Evolutionary conservation across 2,888 invertebrate genomes (phyloP), one percentile per base, ranked within the genome.

Genomic region (Dexiosoma caninum): DNA sequence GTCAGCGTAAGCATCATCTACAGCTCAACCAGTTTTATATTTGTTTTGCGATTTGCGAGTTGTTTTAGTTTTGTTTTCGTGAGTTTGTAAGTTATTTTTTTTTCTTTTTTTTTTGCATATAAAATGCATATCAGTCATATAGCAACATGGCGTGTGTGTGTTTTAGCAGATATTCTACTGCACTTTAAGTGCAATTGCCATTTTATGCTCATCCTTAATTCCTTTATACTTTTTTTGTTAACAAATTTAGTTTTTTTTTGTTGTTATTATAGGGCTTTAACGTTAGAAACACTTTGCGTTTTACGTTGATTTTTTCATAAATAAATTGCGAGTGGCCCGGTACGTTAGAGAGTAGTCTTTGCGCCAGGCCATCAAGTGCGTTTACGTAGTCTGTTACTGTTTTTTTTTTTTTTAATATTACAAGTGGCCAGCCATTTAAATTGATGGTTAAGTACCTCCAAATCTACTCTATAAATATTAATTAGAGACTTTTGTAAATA

Each of bases 381-480:
- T 81, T 81, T 77, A 81, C 72, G 69, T 81, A 69, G 77, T 76
- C 72, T 59, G 64, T 77, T 55, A 23, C 57, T 60, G 60, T 1
- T 62, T 55, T 53, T 32, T 30, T 21, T 16, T 51, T 67, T 51
- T 30, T 57, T 59, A 6, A 3, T 27, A 6, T 30, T 49, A 53
- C 69, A 69, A 77, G 72, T 77, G 81, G 77, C 64, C 77, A 77
- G 77, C 81, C 70, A 72, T 67, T 77, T 77, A 67, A 77, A 77
- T 77, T 81, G 81, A 81, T 77, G 81, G 77, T 77, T 69, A 77
- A 77, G 81, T 81, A 77, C 72, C 72, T 57, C 77, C 81, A 77
- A 81, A 81, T 81, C 81, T 81, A 81, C 69, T 77, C 81, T 81
- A 77, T 81, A 81, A 81, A 81, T 81, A 81, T 81, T 81, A 81